Base-by-base conservation (phyloP, 1,140 invertebrate species). In the Heliothis subflexa region DNA sequence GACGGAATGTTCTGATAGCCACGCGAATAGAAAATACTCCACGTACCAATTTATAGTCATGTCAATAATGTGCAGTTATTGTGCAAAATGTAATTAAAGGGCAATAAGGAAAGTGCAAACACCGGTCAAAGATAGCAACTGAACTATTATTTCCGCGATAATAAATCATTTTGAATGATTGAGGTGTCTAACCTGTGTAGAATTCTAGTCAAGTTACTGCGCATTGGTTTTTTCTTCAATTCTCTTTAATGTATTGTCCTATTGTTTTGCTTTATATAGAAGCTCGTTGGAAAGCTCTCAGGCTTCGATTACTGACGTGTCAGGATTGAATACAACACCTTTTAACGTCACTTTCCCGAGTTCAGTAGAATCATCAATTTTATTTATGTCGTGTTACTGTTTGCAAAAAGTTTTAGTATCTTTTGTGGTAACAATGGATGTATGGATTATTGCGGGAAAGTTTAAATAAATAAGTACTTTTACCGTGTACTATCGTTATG, bases 61-160 rank as follows among this genome's bases (percentile, higher is more conserved):
- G 13, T 18, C 9, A 61, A 47, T 21, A 49, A n/a, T 21, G n/a
- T n/a, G 45, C 9, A 28, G 3, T 73, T 28, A 33, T 75, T 64
- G n/a, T 62, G 25, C 21, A n/a, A 75, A 75, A 62, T 45, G 45
- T 74, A 75, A 75, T 62, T 73, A 64, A 75, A 75, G 73, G 73
- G 64, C 47, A 52, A n/a, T 52, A 16, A n/a, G 47, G 73, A 75
- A 64, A 62, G 59, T 64, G 55, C 47, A 28, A 52, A 64, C n/a
- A 47, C 45, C 12, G 25, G n/a, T 75, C n/a, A 52, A 40, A 75
- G 73, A 52, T 75, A 64, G 52, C 33, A 25, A 47, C n/a, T 62
- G n/a, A 40, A 45, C 11, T 64, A 40, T 64, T 47, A 18, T 45
- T 64, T 64, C 61, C 61, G n/a, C 16, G 28, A 5, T 12, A 47